Evolutionary conservation across 2,888 invertebrate genomes (phyloP).

Genomic region (Fragum fragum): DNA sequence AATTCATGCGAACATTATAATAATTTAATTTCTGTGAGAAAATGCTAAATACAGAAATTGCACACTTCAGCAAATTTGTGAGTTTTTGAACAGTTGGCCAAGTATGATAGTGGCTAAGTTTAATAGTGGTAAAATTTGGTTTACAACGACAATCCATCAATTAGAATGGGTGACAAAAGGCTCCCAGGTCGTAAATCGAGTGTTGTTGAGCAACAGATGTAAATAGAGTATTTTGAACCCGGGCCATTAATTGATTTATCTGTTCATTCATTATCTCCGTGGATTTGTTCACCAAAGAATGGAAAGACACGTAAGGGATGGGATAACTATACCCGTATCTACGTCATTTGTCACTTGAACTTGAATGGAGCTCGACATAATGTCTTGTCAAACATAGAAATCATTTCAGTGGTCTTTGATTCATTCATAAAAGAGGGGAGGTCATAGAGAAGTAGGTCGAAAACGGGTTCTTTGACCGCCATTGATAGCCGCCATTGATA

Average conservation of each 20-base stretch:
- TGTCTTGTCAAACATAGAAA: slow-evolving; percentile 9
- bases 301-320: background rate
- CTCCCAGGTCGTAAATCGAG: background rate
- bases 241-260: background rate
- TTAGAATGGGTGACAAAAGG: background rate
- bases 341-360: slow-evolving; percentile 16
- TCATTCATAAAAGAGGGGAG: slow-evolving; percentile 9
- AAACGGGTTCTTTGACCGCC: background rate
- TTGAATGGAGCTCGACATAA: background rate
- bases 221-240: background rate
- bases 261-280: background rate
- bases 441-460: background rate
- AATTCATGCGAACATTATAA: too few relatives aligned
- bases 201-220: background rate
- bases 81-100: too few relatives aligned
- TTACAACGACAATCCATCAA: background rate
- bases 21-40: too few relatives aligned
- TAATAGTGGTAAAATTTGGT: too few relatives aligned
- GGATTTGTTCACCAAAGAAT: too few relatives aligned
- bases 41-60: too few relatives aligned
- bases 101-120: too few relatives aligned
- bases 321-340: background rate
- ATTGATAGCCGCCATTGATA: slow-evolving; percentile 1
- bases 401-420: slow-evolving; percentile 12
- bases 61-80: too few relatives aligned